Evolutionary conservation across 2,113 vertebrate species (phyloP).

Genomic region (Hippopotamus amphibius): DNA sequence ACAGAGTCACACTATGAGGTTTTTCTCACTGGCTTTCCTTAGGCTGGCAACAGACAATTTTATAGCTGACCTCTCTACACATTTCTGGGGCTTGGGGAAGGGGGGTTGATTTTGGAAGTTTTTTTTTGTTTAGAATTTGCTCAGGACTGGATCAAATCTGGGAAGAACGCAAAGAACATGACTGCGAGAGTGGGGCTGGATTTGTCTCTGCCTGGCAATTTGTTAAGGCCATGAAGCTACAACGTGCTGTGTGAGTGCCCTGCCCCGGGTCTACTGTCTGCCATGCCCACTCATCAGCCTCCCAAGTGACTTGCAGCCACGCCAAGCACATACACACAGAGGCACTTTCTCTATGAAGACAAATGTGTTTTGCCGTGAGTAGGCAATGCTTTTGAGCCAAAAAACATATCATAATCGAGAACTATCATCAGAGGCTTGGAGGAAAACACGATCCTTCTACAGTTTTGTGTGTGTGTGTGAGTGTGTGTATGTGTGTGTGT

Average conservation of each 20-base stretch:
- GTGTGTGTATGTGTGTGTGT: neutral
- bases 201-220: conserved; percentile 6
- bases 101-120: rapidly evolving
- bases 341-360: conserved; percentile 61
- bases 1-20: neutral
- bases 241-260: neutral
- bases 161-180: neutral
- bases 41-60: neutral
- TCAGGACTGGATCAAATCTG: neutral
- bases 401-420: neutral
- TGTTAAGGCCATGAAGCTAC: neutral
- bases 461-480: neutral
- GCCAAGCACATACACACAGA: neutral
- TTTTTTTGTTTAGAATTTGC: neutral
- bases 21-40: neutral
- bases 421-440: neutral
- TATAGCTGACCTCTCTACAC: neutral
- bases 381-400: neutral
- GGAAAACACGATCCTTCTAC: neutral
- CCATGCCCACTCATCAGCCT: neutral
- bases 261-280: neutral
- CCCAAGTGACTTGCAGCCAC: neutral
- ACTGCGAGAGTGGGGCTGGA: neutral
- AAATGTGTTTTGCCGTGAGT: neutral
- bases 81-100: neutral